Conservation (phyloP, 2,113 vertebrate genomes). For the Saccopteryx bilineata region DNA sequence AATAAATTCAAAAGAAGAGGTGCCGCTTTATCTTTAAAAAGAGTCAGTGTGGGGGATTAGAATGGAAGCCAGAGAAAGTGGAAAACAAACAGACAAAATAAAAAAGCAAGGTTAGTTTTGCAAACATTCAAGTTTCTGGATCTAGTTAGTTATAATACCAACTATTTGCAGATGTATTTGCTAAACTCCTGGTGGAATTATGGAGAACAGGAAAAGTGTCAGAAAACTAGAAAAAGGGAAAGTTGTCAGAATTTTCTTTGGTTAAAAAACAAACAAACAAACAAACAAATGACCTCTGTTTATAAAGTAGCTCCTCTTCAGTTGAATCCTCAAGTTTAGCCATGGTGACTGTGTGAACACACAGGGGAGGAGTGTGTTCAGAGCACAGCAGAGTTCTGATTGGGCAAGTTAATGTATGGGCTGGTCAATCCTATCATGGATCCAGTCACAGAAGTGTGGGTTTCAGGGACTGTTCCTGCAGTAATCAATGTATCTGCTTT, state of each 20-base stretch:
- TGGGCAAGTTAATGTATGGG: not conserved
- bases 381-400: not conserved
- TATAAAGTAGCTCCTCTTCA: not conserved
- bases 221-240: slow-evolving; percentile 32
- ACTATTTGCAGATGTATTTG: not conserved
- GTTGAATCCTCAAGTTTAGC: not conserved
- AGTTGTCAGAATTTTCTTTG: not conserved
- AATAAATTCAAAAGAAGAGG: slow-evolving; percentile 24
- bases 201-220: not conserved
- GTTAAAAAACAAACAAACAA: not conserved
- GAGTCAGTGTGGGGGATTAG: not conserved
- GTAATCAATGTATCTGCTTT: not conserved
- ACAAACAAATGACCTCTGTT: not conserved
- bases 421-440: accelerated
- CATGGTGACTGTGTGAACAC: not conserved
- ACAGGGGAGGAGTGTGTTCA: too few relatives aligned
- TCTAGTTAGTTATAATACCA: slow-evolving; percentile 41
- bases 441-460: not conserved
- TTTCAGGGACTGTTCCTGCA: not conserved
- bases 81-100: not conserved
- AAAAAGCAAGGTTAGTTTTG: not conserved
- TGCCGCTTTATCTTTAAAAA: slow-evolving; percentile 15
- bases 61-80: not conserved
- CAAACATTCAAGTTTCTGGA: slow-evolving; percentile 19
- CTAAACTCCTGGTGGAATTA: slow-evolving; percentile 4